Conservation (phyloP, 2,113 vertebrate genomes). For the Mastomys coucha region DNA sequence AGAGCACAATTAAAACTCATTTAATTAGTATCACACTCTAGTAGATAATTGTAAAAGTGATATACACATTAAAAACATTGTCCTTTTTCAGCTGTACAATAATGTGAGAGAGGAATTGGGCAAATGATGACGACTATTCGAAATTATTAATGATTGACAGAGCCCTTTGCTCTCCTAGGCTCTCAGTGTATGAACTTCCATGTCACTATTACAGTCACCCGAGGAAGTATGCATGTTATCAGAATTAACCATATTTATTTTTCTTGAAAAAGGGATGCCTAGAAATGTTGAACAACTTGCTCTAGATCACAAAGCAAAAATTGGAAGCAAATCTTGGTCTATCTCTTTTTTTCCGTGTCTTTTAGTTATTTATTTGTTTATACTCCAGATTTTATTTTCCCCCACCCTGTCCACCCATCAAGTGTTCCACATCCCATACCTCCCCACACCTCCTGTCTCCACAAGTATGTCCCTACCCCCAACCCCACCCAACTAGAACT, state of each 20-base stretch:
- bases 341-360: neutral
- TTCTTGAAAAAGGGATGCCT: neutral
- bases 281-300: conserved; percentile 5
- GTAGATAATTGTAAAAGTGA: conserved; percentile 58
- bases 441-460: no score
- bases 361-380: no score
- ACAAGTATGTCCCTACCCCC: no score
- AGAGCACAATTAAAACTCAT: conserved; percentile 33
- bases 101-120: conserved; percentile 87
- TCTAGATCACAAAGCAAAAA: neutral
- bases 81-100: conserved; percentile 88
- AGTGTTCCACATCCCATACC: no score
- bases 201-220: neutral
- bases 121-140: conserved; percentile 59
- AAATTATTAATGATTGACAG: neutral
- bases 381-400: no score
- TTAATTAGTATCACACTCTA: conserved; percentile 12
- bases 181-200: neutral
- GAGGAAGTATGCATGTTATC: neutral
- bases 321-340: neutral
- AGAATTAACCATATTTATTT: neutral
- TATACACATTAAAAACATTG: conserved; percentile 85
- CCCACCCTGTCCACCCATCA: no score
- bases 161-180: neutral
- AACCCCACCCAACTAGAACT: no score